Percentiles rank a stretch among this genome's conserved stretches.
Evolutionary conservation across 2,888 invertebrate genomes (phyloP).

Genomic region (Charanyca ferruginea): DNA sequence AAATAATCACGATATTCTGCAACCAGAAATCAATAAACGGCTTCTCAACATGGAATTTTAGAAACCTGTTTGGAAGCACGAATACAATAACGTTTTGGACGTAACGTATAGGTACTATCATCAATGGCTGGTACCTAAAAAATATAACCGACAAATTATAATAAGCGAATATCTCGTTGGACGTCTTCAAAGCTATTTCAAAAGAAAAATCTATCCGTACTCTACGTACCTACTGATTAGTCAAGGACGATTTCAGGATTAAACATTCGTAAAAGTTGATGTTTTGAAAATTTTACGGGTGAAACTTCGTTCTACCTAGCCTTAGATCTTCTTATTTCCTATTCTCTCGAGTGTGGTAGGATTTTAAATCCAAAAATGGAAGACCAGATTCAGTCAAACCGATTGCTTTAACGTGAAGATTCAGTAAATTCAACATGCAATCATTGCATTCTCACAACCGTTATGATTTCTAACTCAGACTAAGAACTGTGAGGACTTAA

Average conservation of each 20-base stretch:
- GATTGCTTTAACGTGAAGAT: background rate
- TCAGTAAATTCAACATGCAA: background rate
- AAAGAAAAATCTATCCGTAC: background rate
- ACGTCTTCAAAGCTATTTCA: constrained; percentile 4
- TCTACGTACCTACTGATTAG: background rate
- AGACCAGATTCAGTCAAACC: background rate
- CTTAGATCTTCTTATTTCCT: background rate
- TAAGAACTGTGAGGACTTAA: no score
- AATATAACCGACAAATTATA: constrained; percentile 49
- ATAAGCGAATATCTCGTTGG: constrained; percentile 11
- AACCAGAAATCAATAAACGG: constrained; percentile 57
- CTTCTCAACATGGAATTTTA: constrained; percentile 50
- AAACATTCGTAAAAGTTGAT: background rate
- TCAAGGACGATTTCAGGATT: background rate
- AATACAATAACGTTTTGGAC: constrained; percentile 57
- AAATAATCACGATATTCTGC: constrained; percentile 58
- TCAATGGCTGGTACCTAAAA: constrained; percentile 45
- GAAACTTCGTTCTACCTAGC: background rate
- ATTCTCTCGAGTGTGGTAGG: background rate
- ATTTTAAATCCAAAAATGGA: background rate
- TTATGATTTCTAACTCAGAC: background rate
- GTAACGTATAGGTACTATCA: constrained; percentile 50
- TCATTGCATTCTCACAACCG: background rate
- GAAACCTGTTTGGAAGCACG: constrained; percentile 59
- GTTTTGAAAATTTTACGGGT: background rate